Conservation (phyloP, 2,113 vertebrate species). For the Phodopus roborovskii region DNA sequence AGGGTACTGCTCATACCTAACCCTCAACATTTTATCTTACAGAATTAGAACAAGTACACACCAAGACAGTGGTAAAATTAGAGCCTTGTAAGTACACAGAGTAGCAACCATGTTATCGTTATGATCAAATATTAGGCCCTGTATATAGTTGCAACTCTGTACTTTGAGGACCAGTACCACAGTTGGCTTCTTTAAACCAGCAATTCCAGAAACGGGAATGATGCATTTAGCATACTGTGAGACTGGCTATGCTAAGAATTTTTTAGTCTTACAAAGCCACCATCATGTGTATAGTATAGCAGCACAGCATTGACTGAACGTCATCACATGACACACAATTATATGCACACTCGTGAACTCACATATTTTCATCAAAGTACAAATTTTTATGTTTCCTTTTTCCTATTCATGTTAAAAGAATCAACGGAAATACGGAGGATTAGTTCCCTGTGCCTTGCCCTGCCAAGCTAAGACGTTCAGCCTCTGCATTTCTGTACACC, state of each 20-base stretch:
- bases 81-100: background rate
- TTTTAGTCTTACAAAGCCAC: background rate
- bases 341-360: background rate
- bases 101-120: background rate
- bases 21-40: no score
- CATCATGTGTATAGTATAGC: background rate
- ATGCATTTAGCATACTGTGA: background rate
- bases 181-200: background rate
- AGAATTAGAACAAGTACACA: background rate
- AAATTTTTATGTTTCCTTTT: background rate
- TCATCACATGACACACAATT: background rate
- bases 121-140: background rate
- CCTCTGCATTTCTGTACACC: background rate
- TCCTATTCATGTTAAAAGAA: conserved; percentile 39
- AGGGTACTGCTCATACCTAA: no score
- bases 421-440: background rate
- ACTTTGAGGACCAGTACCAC: background rate
- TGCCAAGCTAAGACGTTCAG: background rate
- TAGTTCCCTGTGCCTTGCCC: background rate
- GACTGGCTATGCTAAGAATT: background rate
- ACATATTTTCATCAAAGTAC: background rate
- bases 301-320: background rate
- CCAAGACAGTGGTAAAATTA: background rate
- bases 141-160: background rate
- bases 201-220: no score